Evolutionary conservation across 2,113 vertebrate species (phyloP).

Genomic region (Pachyramphus minor): DNA sequence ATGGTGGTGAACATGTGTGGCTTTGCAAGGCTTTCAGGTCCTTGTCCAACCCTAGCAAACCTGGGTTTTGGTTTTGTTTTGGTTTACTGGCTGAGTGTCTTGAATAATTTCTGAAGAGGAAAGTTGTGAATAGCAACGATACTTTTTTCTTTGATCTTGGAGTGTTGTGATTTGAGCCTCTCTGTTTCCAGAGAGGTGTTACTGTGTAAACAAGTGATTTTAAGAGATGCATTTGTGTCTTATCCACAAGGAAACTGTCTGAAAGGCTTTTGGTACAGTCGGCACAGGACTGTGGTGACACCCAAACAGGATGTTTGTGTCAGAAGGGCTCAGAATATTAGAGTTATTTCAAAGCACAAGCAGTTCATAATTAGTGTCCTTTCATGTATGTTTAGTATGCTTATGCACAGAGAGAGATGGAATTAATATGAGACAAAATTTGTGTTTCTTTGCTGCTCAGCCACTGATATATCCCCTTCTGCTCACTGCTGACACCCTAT

Average conservation of each 20-base stretch:
- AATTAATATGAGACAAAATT: neutral
- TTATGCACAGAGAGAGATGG: neutral
- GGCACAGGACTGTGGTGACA: neutral
- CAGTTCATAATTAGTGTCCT: neutral
- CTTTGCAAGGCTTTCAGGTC: neutral
- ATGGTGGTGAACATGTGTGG: neutral
- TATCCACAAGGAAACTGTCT: neutral
- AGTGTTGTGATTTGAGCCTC: neutral
- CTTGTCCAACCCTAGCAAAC: neutral
- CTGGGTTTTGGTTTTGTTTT: neutral
- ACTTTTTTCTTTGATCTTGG: neutral
- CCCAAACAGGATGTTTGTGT: neutral
- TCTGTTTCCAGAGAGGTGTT: neutral
- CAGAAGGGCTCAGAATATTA: neutral
- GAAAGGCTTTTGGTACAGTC: neutral
- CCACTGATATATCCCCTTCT: neutral
- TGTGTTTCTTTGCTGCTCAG: neutral
- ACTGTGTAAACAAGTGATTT: neutral
- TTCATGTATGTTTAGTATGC: neutral
- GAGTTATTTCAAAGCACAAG: neutral
- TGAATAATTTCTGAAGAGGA: neutral
- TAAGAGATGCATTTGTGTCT: rapidly evolving
- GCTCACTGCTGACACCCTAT: neutral
- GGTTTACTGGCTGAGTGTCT: neutral
- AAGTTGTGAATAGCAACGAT: neutral